A percentile compares a stretch with the other conserved stretches of the same genome.
These are phyloP conservation scores for Zelleria hepariella DNA, from an alignment of 2,888 invertebrate genomes.

Conservation along the genomic window DNA sequence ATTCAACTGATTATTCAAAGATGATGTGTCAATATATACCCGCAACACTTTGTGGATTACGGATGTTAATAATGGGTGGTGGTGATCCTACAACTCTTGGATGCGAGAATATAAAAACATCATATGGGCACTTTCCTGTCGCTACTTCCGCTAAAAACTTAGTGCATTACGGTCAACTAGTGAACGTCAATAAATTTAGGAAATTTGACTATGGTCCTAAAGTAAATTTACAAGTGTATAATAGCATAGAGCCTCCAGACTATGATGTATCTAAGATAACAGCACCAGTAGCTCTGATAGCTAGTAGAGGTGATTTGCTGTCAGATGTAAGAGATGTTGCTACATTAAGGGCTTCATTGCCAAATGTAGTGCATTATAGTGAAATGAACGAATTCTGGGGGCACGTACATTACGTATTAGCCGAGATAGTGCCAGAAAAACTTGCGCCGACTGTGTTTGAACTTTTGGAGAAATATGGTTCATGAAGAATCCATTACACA, in stretches of 20 bases:
- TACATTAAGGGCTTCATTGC: background rate
- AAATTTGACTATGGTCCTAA: background rate
- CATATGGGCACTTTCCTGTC: background rate
- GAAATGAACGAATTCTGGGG: too few relatives aligned
- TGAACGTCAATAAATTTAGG: background rate
- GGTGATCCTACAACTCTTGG: too few relatives aligned
- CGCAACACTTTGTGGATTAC: background rate
- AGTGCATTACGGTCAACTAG: background rate
- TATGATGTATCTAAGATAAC: background rate
- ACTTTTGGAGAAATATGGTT: too few relatives aligned
- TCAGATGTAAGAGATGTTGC: background rate
- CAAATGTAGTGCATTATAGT: too few relatives aligned
- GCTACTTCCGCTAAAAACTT: background rate
- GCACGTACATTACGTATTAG: too few relatives aligned
- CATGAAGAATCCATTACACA: too few relatives aligned
- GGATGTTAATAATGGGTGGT: background rate
- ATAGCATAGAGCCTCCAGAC: background rate
- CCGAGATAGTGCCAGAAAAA: too few relatives aligned
- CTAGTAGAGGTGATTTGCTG: background rate
- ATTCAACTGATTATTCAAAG: background rate
- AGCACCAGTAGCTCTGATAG: background rate
- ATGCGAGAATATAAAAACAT: background rate
- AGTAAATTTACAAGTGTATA: background rate
- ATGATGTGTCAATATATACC: background rate
- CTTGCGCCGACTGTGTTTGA: too few relatives aligned